Evolutionary conservation across 1,140 invertebrate genomes (phyloP).

Genomic region (Drosophila mayri): DNA sequence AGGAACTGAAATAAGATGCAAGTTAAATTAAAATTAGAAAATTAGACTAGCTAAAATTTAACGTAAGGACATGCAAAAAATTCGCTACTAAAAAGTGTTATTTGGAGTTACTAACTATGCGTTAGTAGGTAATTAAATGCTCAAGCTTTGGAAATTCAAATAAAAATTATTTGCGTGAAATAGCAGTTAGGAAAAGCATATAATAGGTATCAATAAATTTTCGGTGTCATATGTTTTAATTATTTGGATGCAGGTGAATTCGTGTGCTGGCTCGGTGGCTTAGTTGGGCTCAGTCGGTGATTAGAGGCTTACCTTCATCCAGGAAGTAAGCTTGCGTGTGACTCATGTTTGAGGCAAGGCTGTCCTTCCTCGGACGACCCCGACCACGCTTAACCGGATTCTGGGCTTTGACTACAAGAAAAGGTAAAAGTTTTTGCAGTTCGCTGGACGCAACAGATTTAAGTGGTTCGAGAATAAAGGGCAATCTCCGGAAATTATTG

Average conservation of each 20-base stretch:
- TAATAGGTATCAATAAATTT: not conserved
- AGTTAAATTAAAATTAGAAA: constrained; percentile 6
- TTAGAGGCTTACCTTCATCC: constrained; percentile 87
- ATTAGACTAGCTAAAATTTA: constrained; percentile 8
- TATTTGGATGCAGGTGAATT: constrained; percentile 11
- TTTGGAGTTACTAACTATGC: constrained; percentile 8
- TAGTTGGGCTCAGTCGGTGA: constrained; percentile 33
- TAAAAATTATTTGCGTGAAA: constrained; percentile 7
- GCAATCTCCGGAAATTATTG: not conserved
- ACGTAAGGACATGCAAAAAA: constrained; percentile 10
- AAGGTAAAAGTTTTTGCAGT: constrained; percentile 67
- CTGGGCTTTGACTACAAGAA: constrained; percentile 81
- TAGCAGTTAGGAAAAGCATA: constrained; percentile 11
- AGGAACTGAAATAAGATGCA: constrained; percentile 37
- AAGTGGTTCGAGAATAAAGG: not conserved
- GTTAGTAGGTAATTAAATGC: not conserved
- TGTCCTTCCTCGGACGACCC: constrained; percentile 87
- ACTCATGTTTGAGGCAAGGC: constrained; percentile 84
- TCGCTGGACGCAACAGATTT: constrained; percentile 16
- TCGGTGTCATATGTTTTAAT: not conserved
- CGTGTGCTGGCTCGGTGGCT: constrained; percentile 14
- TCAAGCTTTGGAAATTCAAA: constrained; percentile 7
- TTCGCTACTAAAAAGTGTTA: not conserved
- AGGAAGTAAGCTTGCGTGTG: constrained; percentile 85
- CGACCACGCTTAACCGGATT: constrained; percentile 86